Evolutionary conservation across 1,140 invertebrate genomes (phyloP).

Genomic region (Zaprionus africanus): DNA sequence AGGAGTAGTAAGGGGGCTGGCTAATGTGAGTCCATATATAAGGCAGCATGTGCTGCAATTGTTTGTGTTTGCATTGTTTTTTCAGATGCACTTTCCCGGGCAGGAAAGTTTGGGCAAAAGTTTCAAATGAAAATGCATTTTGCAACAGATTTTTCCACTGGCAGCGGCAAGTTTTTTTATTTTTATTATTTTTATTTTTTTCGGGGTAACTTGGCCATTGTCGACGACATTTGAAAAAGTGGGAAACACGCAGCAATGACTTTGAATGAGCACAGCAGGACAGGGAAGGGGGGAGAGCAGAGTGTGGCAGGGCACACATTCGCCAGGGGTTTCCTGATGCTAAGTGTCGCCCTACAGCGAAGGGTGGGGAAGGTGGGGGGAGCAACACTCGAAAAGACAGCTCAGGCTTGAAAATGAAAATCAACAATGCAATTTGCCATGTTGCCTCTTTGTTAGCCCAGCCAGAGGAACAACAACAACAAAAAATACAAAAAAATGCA

Average conservation of each 20-base stretch:
- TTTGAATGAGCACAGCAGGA: conserved; percentile 42
- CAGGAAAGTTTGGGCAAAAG: conserved; percentile 52
- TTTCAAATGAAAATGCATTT: conserved; percentile 80
- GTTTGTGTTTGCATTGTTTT: conserved; percentile 48
- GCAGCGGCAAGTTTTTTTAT: conserved; percentile 38
- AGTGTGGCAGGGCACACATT: conserved; percentile 45
- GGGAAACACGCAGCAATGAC: conserved; percentile 73
- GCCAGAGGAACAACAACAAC: conserved; percentile 24
- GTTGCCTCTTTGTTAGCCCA: conserved; percentile 57
- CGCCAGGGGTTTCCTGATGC: conserved; percentile 44
- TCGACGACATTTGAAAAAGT: conserved; percentile 60
- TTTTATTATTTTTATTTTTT: conserved; percentile 33
- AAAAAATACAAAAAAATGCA: conserved; percentile 33
- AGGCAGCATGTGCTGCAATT: conserved; percentile 7
- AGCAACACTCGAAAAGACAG: conserved; percentile 42
- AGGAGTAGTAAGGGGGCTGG: neutral
- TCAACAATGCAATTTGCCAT: conserved; percentile 81
- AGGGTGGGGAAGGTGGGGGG: neutral
- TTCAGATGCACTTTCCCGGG: conserved; percentile 39
- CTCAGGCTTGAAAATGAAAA: conserved; percentile 81
- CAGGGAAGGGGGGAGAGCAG: conserved; percentile 1
- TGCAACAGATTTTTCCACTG: conserved; percentile 63
- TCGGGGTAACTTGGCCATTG: conserved; percentile 45
- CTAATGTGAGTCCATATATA: conserved; percentile 13
- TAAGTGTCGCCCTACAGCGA: conserved; percentile 59